These are phyloP conservation scores for Oxyscelio sp. DNA, from an alignment of 2,888 invertebrate genomes.

Conservation along the genomic window DNA sequence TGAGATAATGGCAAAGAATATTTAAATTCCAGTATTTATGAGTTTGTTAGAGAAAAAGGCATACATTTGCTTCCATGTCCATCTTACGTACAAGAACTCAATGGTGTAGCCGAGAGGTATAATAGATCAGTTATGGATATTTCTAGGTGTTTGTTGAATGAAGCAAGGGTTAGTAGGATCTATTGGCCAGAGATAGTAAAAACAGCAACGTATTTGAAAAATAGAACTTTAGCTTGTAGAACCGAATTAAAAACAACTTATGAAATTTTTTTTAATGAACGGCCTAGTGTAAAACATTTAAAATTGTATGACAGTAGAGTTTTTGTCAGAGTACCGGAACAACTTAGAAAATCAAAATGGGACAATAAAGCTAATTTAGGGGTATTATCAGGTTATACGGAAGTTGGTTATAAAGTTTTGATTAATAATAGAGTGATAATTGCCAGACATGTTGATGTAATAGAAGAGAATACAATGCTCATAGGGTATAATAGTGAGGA, in stretches of 20 bases:
- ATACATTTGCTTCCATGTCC: conserved; percentile 30
- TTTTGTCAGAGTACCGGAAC: conserved; percentile 24
- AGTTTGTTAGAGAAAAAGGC: conserved; percentile 31
- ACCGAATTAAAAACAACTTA: conserved; percentile 57
- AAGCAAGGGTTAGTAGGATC: conserved; percentile 35
- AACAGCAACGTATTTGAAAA: conserved; percentile 59
- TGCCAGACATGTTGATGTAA: conserved; percentile 64
- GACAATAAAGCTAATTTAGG: conserved; percentile 62
- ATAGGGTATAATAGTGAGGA: conserved; percentile 42
- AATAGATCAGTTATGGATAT: conserved; percentile 38
- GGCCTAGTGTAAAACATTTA: conserved; percentile 54
- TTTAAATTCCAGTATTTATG: conserved; percentile 15
- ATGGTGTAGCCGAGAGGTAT: conserved; percentile 26
- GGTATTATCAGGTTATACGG: conserved; percentile 54
- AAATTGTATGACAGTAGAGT: background rate
- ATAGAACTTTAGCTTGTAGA: conserved; percentile 57
- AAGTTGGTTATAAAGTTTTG: conserved; percentile 43
- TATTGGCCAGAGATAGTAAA: conserved; percentile 51
- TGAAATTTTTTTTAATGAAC: conserved; percentile 62
- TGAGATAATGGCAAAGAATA: conserved; percentile 48
- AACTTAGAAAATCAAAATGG: conserved; percentile 51
- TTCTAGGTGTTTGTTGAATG: conserved; percentile 31
- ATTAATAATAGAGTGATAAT: conserved; percentile 57
- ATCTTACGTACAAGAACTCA: background rate
- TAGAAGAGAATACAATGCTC: conserved; percentile 51